Conservation (phyloP, 2,797 vertebrate genomes). For the Acrossocheilus wenchowensis region DNA sequence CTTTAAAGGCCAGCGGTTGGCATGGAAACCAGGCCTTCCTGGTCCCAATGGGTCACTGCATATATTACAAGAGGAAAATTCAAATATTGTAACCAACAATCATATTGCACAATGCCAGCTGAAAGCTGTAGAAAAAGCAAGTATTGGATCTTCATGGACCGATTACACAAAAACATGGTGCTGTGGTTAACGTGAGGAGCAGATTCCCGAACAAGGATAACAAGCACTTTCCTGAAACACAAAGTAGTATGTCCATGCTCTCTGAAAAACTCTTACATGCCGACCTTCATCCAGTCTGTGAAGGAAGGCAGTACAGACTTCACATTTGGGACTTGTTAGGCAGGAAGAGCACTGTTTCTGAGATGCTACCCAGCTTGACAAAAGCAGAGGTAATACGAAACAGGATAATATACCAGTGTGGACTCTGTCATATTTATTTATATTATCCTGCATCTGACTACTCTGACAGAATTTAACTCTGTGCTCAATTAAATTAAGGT, state of each 20-base stretch:
- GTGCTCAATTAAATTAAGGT: background rate
- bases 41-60: conserved; percentile 21
- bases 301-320: conserved; percentile 64
- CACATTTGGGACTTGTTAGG: conserved; percentile 77
- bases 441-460: background rate
- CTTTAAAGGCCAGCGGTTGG: conserved; percentile 49
- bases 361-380: conserved; percentile 27
- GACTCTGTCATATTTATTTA: background rate
- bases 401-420: conserved; percentile 23
- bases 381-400: conserved; percentile 32
- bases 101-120: conserved; percentile 68
- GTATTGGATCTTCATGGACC: conserved; percentile 40
- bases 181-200: conserved; percentile 2
- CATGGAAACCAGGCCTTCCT: conserved; percentile 51
- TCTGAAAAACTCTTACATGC: conserved; percentile 48
- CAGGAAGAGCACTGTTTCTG: conserved; percentile 54
- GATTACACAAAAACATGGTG: background rate
- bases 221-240: conserved; percentile 39
- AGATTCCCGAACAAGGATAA: conserved; percentile 42
- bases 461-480: background rate
- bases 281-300: conserved; percentile 63
- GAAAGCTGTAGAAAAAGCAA: conserved; percentile 64
- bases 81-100: conserved; percentile 62
- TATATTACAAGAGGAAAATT: conserved; percentile 49
- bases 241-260: background rate